phyloP scores from a whole-genome alignment of 2,888 invertebrate species.

The Limnephilus marmoratus region DNA sequence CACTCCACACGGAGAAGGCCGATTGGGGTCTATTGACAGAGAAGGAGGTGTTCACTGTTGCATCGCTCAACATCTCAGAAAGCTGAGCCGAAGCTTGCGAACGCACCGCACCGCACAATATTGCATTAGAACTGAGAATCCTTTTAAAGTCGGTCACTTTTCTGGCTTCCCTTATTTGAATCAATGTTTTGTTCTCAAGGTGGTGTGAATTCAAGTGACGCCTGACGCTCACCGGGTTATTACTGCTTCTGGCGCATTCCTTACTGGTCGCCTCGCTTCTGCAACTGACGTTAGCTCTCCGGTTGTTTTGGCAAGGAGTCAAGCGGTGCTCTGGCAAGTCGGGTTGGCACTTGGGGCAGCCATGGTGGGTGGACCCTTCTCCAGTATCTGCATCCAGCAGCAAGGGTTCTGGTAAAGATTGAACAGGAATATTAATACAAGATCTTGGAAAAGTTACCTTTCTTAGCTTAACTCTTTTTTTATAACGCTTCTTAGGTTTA shows the following conservation, averaged over 20 bases:
- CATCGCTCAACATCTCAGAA: slow-evolving; percentile 66
- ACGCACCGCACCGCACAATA: slow-evolving; percentile 73
- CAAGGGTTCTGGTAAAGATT: slow-evolving; percentile 64
- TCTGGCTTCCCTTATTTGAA: slow-evolving; percentile 79
- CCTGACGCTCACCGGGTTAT: slow-evolving; percentile 67
- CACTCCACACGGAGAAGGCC: slow-evolving; percentile 73
- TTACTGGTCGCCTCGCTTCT: slow-evolving; percentile 69
- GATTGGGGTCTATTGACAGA: slow-evolving; percentile 70
- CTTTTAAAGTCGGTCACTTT: slow-evolving; percentile 80
- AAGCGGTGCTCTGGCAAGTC: background rate
- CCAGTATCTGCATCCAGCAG: slow-evolving; percentile 21
- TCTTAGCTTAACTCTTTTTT: slow-evolving; percentile 38
- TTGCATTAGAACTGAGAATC: slow-evolving; percentile 80
- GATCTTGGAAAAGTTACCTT: slow-evolving; percentile 45
- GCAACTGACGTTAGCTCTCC: slow-evolving; percentile 33
- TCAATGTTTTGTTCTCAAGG: slow-evolving; percentile 75
- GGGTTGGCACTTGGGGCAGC: slow-evolving; percentile 11
- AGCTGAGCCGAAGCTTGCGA: slow-evolving; percentile 58
- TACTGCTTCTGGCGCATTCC: slow-evolving; percentile 74
- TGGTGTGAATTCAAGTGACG: slow-evolving; percentile 68
- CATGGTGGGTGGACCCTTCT: background rate
- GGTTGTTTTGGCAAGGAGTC: background rate
- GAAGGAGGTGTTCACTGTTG: slow-evolving; percentile 67
- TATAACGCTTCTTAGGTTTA: background rate
- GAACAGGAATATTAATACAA: slow-evolving; percentile 62